These are phyloP conservation scores for Malurus leucopterus DNA, from an alignment of 2,797 vertebrate genomes.

Conservation along the genomic window DNA sequence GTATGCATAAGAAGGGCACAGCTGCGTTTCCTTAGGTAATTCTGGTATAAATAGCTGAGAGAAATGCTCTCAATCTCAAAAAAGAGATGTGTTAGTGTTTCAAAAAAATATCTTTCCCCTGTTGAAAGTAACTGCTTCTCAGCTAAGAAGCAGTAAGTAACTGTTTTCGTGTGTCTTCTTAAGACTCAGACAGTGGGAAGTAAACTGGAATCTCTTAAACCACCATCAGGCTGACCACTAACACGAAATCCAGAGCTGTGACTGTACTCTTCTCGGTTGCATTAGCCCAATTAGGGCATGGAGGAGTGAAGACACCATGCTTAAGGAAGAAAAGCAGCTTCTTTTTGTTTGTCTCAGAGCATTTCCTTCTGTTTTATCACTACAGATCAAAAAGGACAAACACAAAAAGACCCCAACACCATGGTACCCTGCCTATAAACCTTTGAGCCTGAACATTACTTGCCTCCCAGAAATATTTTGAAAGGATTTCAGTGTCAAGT, in stretches of 20 bases:
- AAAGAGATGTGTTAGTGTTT: background rate
- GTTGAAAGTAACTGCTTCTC: background rate
- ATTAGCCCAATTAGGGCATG: background rate
- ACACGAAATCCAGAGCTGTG: background rate
- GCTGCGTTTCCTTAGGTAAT: constrained; percentile 39
- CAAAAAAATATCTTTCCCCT: background rate
- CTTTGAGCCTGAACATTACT: background rate
- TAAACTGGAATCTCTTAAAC: background rate
- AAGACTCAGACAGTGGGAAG: background rate
- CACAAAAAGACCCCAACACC: background rate
- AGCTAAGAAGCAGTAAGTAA: background rate
- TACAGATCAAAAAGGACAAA: background rate
- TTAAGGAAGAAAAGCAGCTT: background rate
- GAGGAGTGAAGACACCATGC: background rate
- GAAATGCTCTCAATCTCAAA: background rate
- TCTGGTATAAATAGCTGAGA: constrained; percentile 23
- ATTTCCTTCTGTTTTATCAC: background rate
- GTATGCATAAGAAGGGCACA: background rate
- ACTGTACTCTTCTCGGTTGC: background rate
- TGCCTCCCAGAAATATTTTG: background rate
- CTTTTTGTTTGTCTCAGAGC: background rate
- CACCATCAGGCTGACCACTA: background rate
- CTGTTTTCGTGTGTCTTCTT: background rate
- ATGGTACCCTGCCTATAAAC: background rate
- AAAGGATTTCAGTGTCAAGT: background rate